Conservation (phyloP, 2,113 vertebrate genomes). For the Callopanchax toddi region DNA sequence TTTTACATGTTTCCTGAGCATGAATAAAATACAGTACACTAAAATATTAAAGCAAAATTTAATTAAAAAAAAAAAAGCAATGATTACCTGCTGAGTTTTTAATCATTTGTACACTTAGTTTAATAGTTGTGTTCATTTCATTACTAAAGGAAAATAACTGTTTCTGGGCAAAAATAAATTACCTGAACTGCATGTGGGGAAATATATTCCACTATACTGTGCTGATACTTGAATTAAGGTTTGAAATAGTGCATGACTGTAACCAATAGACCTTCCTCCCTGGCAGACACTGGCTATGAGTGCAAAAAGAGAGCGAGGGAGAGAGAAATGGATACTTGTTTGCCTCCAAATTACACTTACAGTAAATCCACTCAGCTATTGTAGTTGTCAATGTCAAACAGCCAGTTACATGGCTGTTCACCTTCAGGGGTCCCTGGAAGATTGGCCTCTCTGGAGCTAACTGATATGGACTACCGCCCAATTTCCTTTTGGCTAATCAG, state of each 20-base stretch:
- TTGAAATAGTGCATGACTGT: conserved; percentile 35
- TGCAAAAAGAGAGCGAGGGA: not conserved
- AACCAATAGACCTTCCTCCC: conserved; percentile 30
- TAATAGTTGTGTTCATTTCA: conserved; percentile 31
- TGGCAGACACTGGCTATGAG: conserved; percentile 14
- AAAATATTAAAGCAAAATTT: conserved; percentile 23
- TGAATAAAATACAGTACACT: conserved; percentile 39
- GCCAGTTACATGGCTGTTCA: conserved; percentile 53
- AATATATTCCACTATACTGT: not conserved
- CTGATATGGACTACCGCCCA: conserved; percentile 77
- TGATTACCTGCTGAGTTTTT: conserved; percentile 35
- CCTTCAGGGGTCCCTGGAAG: conserved; percentile 67
- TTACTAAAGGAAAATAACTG: conserved; percentile 21
- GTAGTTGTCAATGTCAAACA: conserved; percentile 53
- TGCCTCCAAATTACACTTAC: conserved; percentile 61
- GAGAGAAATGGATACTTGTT: conserved; percentile 42
- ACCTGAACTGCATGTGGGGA: conserved; percentile 8
- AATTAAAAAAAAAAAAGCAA: conserved; percentile 40
- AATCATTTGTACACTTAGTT: conserved; percentile 30
- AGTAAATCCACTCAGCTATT: conserved; percentile 60
- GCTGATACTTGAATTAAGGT: not conserved
- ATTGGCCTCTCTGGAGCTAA: conserved; percentile 72
- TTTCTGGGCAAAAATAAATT: conserved; percentile 16
- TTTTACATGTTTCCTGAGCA: conserved; percentile 17
- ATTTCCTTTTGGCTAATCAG: conserved; percentile 82